Conservation (phyloP, 2,797 vertebrate genomes). For the Pterois miles region DNA sequence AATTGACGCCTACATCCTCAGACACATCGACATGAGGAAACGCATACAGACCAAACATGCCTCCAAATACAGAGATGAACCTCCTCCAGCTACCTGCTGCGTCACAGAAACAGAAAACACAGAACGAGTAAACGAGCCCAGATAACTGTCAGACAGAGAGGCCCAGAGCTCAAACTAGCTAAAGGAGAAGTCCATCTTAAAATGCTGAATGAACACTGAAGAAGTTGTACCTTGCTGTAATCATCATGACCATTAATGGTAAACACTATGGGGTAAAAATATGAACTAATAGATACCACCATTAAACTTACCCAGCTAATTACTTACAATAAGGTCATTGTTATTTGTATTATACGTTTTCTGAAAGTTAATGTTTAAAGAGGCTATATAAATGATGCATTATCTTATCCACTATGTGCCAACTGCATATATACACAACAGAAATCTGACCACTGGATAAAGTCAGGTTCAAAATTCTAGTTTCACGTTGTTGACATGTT, state of each 20-base stretch:
- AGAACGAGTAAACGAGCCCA: not conserved
- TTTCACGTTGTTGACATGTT: too few species aligned
- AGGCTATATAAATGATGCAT: too few species aligned
- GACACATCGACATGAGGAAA: constrained; percentile 9
- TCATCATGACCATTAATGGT: not conserved
- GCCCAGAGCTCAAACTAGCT: not conserved
- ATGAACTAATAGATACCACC: too few species aligned
- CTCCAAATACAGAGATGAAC: not conserved
- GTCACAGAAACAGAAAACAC: not conserved
- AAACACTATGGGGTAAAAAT: too few species aligned
- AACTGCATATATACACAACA: too few species aligned
- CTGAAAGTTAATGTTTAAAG: too few species aligned
- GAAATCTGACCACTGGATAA: too few species aligned
- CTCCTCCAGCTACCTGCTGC: not conserved
- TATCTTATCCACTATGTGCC: too few species aligned
- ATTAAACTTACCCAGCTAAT: too few species aligned
- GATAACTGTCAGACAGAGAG: accelerated
- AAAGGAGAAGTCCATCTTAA: not conserved
- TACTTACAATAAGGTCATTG: too few species aligned
- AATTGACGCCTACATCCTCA: not conserved
- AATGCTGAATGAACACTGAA: not conserved
- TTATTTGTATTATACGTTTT: too few species aligned
- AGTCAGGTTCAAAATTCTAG: too few species aligned
- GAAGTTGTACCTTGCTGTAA: not conserved
- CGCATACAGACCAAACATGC: not conserved